Conservation (phyloP, 2,888 invertebrate species). For the Biston betularia region DNA sequence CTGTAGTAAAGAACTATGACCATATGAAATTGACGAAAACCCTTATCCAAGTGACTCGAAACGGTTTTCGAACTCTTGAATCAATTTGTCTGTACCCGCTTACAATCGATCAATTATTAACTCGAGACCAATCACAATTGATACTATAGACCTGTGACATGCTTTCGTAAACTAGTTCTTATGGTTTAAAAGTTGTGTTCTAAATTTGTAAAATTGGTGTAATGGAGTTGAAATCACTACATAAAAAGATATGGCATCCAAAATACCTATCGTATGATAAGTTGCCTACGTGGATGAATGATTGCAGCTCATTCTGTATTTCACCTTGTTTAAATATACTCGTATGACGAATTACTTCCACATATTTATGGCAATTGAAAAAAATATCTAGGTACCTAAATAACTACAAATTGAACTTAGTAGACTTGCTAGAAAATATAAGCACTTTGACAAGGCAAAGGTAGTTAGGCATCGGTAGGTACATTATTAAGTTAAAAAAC, state of each 20-base stretch:
- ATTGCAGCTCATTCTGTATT: neutral
- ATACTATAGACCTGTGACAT: constrained; percentile 44
- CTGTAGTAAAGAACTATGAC: neutral
- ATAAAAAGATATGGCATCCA: constrained; percentile 10
- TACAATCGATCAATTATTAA: constrained; percentile 54
- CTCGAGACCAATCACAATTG: constrained; percentile 54
- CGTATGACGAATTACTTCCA: too few species aligned
- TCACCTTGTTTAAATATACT: too few species aligned
- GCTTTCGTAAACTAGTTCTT: constrained; percentile 20
- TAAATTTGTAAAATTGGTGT: constrained; percentile 10
- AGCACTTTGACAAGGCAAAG: too few species aligned
- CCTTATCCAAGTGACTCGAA: constrained; percentile 1
- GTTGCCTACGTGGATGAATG: neutral
- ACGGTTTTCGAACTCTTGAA: constrained; percentile 17
- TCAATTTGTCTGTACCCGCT: constrained; percentile 21
- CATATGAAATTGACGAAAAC: neutral
- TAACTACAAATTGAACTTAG: too few species aligned
- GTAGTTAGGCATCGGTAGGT: too few species aligned
- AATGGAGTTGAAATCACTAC: constrained; percentile 10
- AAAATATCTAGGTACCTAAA: too few species aligned
- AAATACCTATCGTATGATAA: constrained; percentile 6
- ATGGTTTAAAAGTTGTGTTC: constrained; percentile 1
- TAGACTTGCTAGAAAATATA: too few species aligned
- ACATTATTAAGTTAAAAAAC: too few species aligned
- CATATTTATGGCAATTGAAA: too few species aligned